These are phyloP conservation scores for Melolontha melolontha DNA, from an alignment of 2,888 invertebrate species.

Conservation along the genomic window DNA sequence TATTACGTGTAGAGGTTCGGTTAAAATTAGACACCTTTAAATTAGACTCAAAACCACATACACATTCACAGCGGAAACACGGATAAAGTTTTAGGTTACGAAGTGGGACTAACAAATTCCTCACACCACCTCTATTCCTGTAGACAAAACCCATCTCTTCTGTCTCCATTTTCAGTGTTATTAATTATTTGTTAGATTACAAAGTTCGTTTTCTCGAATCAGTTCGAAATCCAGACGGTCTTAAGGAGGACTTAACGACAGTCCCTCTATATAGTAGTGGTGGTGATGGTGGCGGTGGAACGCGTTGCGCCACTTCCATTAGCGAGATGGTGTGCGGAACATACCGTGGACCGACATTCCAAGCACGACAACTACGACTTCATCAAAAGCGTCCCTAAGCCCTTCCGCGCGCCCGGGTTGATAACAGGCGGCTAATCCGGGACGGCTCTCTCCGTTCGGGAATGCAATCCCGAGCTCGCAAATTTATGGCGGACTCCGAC, in stretches of 20 bases:
- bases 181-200: constrained; percentile 39
- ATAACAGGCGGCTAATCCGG: constrained; percentile 62
- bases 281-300: no score
- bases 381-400: constrained; percentile 60
- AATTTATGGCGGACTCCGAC: constrained; percentile 57
- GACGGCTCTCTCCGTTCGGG: constrained; percentile 49
- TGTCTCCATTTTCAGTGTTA: constrained; percentile 10
- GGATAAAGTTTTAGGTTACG: no score
- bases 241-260: constrained; percentile 13
- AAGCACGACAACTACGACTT: constrained; percentile 58
- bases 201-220: constrained; percentile 38
- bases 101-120: no score
- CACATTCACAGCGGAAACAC: no score
- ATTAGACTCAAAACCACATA: no score
- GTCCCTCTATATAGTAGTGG: no score
- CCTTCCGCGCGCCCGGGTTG: constrained; percentile 48
- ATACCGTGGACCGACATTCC: constrained; percentile 57
- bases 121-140: no score
- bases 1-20: no score
- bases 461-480: constrained; percentile 59
- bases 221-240: constrained; percentile 30
- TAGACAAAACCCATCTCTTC: no score
- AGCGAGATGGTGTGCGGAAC: constrained; percentile 51
- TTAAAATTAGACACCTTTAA: no score
- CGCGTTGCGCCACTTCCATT: constrained; percentile 48